Evolutionary conservation across 2,113 vertebrate species (phyloP), one percentile per base, ranked within the genome.

Genomic region (Saguinus midas): DNA sequence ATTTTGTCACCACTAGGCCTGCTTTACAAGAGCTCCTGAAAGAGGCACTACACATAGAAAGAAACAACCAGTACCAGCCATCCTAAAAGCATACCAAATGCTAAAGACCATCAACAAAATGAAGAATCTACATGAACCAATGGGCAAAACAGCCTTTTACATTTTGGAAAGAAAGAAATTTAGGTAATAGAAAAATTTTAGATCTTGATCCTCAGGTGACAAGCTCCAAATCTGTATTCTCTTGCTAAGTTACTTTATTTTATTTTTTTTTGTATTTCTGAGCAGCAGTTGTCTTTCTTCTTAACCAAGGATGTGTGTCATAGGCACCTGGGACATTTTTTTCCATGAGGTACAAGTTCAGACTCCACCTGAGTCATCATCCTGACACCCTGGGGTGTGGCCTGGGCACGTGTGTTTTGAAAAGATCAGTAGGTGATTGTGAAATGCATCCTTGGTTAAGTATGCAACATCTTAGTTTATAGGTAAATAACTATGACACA

Each of bases 131-230:
- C n/a, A n/a, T n/a, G n/a, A n/a, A n/a, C n/a, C n/a, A n/a, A n/a
- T n/a, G n/a, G n/a, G n/a, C n/a, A n/a, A n/a, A n/a, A n/a, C n/a
- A n/a, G n/a, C n/a, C n/a, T n/a, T n/a, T 64, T 76, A 17, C 61
- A 82, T 58, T 93, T 93, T 89, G 76, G 85, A 92, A 96, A 94
- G 90, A 92, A 12, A 85, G 55, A 75, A 97, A 61, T 11, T 90
- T 89, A 93, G 0, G 27, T 57, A 80, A 82, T 25, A 43, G 29
- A 52, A 81, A 93, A 87, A 79, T 10, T 66, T 84, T 2, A 90
- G 37, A 64, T 61, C 80, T 91, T 70, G 9, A 32, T 25, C 25
- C 57, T 86, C 9, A 2, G 58, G 75, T 70, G 70, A n/a, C 32
- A 90, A 80, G 23, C 6, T 12, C 43, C 66, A 66, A 68, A 88